Conservation (phyloP, 2,888 invertebrate genomes). For the Drosophila fulvimacula region DNA sequence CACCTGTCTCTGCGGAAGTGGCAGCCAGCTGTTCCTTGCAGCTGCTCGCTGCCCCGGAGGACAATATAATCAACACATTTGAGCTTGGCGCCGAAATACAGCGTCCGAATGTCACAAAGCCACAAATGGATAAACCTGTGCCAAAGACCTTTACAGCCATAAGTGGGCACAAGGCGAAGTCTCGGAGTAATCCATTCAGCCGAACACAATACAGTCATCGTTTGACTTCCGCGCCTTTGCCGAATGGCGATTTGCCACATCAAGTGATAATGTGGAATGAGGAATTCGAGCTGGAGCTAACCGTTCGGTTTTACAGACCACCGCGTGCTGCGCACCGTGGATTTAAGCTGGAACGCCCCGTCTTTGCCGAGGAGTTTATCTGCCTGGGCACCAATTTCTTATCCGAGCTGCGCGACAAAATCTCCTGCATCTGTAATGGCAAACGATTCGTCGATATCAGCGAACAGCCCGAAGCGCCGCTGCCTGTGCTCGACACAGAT, state of each 20-base stretch:
- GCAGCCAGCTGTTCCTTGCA: slow-evolving; percentile 53
- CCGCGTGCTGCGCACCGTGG: slow-evolving; percentile 82
- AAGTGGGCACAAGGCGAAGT: slow-evolving; percentile 40
- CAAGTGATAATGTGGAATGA: background rate
- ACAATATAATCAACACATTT: slow-evolving; percentile 38
- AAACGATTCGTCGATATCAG: slow-evolving; percentile 88
- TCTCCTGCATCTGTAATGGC: slow-evolving; percentile 90
- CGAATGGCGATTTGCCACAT: background rate
- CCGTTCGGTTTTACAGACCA: slow-evolving; percentile 86
- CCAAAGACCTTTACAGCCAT: slow-evolving; percentile 50
- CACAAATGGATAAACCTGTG: slow-evolving; percentile 26
- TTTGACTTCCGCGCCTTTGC: slow-evolving; percentile 24
- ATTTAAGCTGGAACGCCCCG: slow-evolving; percentile 78
- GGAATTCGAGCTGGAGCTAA: slow-evolving; percentile 83
- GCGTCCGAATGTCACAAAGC: slow-evolving; percentile 19
- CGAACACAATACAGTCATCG: slow-evolving; percentile 64
- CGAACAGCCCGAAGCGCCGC: slow-evolving; percentile 83
- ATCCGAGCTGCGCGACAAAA: slow-evolving; percentile 89
- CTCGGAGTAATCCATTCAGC: slow-evolving; percentile 66
- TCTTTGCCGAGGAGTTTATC: slow-evolving; percentile 86
- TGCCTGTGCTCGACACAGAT: slow-evolving; percentile 65
- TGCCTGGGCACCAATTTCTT: slow-evolving; percentile 89
- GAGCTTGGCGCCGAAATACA: slow-evolving; percentile 39
- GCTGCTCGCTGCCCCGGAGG: slow-evolving; percentile 45
- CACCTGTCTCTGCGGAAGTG: slow-evolving; percentile 27